Percentiles rank a stretch among this genome's conserved stretches.
phyloP scores from a whole-genome alignment of 2,888 invertebrate species.

The Deroplatys truncata region DNA sequence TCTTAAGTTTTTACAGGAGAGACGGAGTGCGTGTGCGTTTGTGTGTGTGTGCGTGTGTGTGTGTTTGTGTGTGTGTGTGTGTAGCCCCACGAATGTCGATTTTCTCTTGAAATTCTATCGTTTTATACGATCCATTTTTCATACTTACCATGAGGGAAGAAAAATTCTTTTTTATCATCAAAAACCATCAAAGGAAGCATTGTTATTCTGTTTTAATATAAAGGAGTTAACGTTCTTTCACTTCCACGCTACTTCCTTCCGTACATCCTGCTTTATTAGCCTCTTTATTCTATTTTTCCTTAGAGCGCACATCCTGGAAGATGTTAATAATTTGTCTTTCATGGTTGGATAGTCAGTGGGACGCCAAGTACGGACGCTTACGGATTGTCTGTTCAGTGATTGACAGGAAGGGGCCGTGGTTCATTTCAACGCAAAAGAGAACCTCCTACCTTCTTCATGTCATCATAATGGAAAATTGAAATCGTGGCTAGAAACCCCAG shows the following conservation, averaged over 20 bases:
- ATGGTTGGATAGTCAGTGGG: slow-evolving; percentile 13
- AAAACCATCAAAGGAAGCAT: slow-evolving; percentile 19
- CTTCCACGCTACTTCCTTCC: neutral
- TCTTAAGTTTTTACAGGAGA: neutral
- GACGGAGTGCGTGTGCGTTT: neutral
- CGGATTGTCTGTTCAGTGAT: slow-evolving; percentile 10
- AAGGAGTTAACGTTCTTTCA: slow-evolving; percentile 17
- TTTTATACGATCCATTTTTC: slow-evolving; percentile 22
- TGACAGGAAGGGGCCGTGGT: slow-evolving; percentile 9
- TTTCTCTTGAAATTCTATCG: neutral
- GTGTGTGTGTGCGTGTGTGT: neutral
- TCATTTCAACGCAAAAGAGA: slow-evolving; percentile 11
- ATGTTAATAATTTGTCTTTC: slow-evolving; percentile 29
- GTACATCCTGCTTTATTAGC: neutral
- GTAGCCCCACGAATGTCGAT: neutral
- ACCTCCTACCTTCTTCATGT: slow-evolving; percentile 14
- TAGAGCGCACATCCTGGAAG: slow-evolving; percentile 19
- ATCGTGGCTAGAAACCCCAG: neutral
- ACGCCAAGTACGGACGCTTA: neutral
- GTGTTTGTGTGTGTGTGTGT: neutral
- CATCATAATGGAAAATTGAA: slow-evolving; percentile 25
- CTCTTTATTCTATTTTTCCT: neutral
- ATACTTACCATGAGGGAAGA: slow-evolving; percentile 3
- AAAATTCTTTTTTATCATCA: neutral
- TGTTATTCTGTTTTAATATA: slow-evolving; percentile 26